Evolutionary conservation across 2,888 invertebrate species (phyloP).

Genomic region (Chymomyza procnemis): DNA sequence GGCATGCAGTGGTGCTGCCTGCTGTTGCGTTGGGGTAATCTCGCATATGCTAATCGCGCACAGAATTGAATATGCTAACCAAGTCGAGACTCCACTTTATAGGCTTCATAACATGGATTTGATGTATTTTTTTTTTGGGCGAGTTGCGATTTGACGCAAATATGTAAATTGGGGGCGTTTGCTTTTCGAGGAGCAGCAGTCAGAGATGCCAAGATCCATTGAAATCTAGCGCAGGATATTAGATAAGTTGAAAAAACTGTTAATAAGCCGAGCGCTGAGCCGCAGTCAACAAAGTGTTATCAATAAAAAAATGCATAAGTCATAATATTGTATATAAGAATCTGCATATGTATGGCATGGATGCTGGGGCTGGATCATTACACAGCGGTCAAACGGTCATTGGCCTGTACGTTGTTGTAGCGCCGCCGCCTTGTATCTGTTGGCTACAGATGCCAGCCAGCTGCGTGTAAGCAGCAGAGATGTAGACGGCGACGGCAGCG

Average conservation of each 20-base stretch:
- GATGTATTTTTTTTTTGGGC: neutral
- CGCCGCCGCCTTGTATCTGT: conserved; percentile 17
- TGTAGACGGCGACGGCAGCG: too few relatives aligned
- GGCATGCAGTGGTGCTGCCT: neutral
- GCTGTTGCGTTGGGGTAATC: neutral
- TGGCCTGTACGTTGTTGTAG: conserved; percentile 55
- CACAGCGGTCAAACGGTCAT: conserved; percentile 72
- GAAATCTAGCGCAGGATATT: conserved; percentile 49
- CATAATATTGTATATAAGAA: conserved; percentile 35
- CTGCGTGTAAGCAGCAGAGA: conserved; percentile 36
- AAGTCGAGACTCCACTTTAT: neutral
- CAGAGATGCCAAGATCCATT: conserved; percentile 33
- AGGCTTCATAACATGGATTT: conserved; percentile 41
- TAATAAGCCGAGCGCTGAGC: conserved; percentile 21
- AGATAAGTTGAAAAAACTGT: conserved; percentile 37
- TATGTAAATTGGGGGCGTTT: conserved; percentile 47
- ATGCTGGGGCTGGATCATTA: conserved; percentile 46
- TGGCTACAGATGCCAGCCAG: neutral
- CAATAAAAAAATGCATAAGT: conserved; percentile 23
- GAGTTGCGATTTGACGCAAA: conserved; percentile 26
- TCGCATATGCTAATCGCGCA: neutral
- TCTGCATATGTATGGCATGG: conserved; percentile 42
- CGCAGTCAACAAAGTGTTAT: neutral
- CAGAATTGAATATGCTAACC: conserved; percentile 1
- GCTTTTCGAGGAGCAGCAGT: conserved; percentile 24